A percentile compares a stretch with the other conserved stretches of the same genome.
phyloP scores from a whole-genome alignment of 2,113 vertebrate genomes.

The Hemichromis elongatus region DNA sequence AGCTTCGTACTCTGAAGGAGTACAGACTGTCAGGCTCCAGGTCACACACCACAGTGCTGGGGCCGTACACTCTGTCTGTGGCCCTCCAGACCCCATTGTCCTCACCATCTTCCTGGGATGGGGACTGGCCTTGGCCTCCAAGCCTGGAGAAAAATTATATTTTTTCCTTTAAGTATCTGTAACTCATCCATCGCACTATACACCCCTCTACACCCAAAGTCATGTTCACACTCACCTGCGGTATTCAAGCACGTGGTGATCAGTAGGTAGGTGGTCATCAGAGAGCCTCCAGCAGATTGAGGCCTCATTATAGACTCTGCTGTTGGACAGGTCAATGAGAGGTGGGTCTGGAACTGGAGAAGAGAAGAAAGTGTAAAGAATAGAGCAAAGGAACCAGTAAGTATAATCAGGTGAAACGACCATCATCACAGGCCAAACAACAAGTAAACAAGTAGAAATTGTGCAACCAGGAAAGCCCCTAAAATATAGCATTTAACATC shows the following conservation, averaged over 20 bases:
- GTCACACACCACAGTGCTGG: constrained; percentile 77
- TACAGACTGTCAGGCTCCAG: constrained; percentile 81
- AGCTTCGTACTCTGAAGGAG: constrained; percentile 84
- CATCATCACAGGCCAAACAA: background rate
- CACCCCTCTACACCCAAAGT: background rate
- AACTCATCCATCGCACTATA: background rate
- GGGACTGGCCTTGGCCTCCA: constrained; percentile 12
- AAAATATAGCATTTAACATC: background rate
- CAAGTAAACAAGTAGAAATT: background rate
- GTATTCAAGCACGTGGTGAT: constrained; percentile 87
- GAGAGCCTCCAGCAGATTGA: constrained; percentile 85
- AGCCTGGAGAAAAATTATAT: background rate
- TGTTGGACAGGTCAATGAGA: constrained; percentile 83
- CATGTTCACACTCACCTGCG: constrained; percentile 65
- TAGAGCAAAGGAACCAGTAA: background rate
- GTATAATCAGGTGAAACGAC: background rate
- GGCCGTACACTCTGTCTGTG: constrained; percentile 71
- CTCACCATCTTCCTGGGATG: constrained; percentile 62
- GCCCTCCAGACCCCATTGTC: constrained; percentile 77
- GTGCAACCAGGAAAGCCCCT: background rate
- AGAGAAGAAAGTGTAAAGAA: background rate
- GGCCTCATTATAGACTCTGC: constrained; percentile 86
- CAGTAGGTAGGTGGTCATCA: constrained; percentile 78
- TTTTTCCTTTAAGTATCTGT: background rate
- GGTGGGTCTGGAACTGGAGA: constrained; percentile 84